Evolutionary conservation across 2,888 invertebrate genomes (phyloP).

Genomic region (Trissonchulus latispiculum): DNA sequence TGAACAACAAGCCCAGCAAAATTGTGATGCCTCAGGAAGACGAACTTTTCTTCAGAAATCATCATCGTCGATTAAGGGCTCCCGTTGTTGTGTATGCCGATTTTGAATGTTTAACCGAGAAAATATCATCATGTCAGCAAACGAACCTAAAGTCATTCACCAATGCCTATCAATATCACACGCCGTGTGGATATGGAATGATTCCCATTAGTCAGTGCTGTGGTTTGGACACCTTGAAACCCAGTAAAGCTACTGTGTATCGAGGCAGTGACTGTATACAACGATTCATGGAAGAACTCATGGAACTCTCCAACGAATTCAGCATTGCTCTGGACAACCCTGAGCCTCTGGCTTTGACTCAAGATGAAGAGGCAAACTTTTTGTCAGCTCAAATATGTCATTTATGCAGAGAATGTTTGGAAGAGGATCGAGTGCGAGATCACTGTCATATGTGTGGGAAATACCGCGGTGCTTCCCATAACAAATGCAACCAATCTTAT

Average conservation of each 20-base stretch:
- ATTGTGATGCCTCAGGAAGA: no score
- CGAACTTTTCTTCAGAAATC: no score
- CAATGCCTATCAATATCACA: slow-evolving; percentile 1
- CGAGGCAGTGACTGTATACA: background rate
- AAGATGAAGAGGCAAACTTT: background rate
- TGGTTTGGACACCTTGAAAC: background rate
- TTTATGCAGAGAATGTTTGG: background rate
- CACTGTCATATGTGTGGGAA: no score
- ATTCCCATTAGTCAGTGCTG: background rate
- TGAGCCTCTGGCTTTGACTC: background rate
- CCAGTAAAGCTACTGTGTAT: background rate
- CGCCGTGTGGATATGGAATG: background rate
- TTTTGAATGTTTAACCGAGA: no score
- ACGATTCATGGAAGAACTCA: background rate
- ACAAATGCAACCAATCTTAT: no score
- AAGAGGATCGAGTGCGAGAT: background rate
- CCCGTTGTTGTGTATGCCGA: no score
- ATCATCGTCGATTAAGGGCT: no score
- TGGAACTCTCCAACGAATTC: background rate
- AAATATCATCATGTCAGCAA: background rate
- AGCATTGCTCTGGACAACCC: background rate
- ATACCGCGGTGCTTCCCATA: no score
- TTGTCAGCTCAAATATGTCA: background rate
- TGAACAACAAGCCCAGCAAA: no score
- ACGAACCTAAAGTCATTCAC: background rate